Evolutionary conservation across 2,797 vertebrate species (phyloP).

Genomic region (Phoebastria nigripes): DNA sequence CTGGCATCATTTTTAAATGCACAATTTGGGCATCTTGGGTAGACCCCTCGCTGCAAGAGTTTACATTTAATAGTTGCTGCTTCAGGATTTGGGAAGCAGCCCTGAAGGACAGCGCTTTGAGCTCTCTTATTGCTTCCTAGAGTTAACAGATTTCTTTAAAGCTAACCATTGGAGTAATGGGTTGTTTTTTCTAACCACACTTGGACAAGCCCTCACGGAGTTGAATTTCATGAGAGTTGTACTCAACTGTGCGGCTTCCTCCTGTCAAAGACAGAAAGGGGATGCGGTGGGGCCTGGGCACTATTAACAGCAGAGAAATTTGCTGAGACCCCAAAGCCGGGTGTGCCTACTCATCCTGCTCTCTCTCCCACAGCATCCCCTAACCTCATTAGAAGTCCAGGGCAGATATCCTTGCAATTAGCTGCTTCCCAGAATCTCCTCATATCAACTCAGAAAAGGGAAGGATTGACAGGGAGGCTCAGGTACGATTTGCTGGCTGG

Average conservation of each 20-base stretch:
- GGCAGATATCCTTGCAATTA: neutral
- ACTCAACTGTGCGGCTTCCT: neutral
- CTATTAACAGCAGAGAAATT: neutral
- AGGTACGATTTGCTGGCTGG: neutral
- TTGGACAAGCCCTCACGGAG: neutral
- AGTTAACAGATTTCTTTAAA: neutral
- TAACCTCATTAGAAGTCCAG: neutral
- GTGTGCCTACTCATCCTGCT: neutral
- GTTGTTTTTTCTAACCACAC: neutral
- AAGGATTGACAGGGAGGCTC: neutral
- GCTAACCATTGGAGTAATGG: neutral
- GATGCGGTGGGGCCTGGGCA: too few species aligned
- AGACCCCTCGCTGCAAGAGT: neutral
- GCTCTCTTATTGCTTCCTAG: neutral
- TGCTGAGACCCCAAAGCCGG: neutral
- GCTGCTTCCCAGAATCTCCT: neutral
- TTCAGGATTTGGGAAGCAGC: neutral
- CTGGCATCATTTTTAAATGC: neutral
- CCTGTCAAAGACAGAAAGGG: neutral
- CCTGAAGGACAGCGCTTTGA: neutral
- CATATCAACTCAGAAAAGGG: neutral
- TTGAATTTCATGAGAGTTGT: neutral
- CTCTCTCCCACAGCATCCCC: neutral
- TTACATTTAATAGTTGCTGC: neutral
- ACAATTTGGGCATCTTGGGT: neutral